Evolutionary conservation across 2,888 invertebrate genomes (phyloP), one percentile per base, ranked within the genome.

Genomic region (Dryobota labecula): DNA sequence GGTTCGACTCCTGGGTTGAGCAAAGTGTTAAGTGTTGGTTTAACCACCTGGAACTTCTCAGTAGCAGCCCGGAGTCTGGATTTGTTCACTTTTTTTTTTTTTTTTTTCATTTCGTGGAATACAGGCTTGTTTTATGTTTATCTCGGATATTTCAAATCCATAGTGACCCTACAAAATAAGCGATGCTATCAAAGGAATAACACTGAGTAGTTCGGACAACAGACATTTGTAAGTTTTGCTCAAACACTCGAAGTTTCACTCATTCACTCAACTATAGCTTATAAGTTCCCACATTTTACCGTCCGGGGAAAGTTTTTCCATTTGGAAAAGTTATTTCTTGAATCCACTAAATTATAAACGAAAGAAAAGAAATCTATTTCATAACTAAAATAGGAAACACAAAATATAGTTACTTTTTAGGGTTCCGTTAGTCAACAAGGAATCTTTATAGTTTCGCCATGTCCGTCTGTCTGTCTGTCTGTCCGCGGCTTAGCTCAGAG

Each of bases 131-230:
- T n/a, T n/a, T 45, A 20, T 45, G 8, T 45, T 33, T n/a, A 13
- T 56, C 38, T 38, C 13, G 2, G 7, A 51, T n/a, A 36, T 47
- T 56, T 3, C 30, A 30, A 51, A 57, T n/a, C 5, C 18, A 7
- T 49, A n/a, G 58, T 41, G 20, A 76, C 61, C 54, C 60, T 30
- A 47, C 18, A 33, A 49, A 60, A 69, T 41, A 76, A 80, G 33
- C 33, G 63, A n/a, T 41, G 24, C 18, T 18, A 47, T 61, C 27
- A 9, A 49, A 80, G 24, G 43, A 78, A 80, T 64, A 64, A 69
- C 76, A 36, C 9, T 13, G 54, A 69, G 49, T 76, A 76, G 77
- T 81, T 76, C 53, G 11, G 54, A 70, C 51, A 76, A 60, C 62
- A 69, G 41, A 47, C 33, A 76, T 76, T 81, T 60, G 77, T 60